Base-by-base conservation (phyloP, 2,888 invertebrate species). In the Polydrusus pterygomalis region DNA sequence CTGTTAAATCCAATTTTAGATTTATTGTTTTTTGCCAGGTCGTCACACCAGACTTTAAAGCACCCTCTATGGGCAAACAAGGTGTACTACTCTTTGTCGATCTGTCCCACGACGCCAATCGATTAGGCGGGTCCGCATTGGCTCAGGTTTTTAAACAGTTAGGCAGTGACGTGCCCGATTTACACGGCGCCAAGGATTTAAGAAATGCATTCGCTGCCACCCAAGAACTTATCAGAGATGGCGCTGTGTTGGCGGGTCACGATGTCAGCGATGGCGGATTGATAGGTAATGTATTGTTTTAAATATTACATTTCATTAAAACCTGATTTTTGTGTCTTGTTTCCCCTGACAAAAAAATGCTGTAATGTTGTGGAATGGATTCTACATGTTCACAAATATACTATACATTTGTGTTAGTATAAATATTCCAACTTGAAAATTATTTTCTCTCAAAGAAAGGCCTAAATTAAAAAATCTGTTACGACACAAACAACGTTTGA, bases 261-360 rank as follows among this genome's bases (percentile, higher is more conserved):
- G 99, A 99, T 87, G 91, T 99, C 6, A 98, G 98, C 85, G 99
- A 99, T 88, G 99, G 99, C 20, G 99, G 99, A 38, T 89, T 99
- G 40, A 89, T 99, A 51, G 78, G 78, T 78, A 54, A 70, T n/a
- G 49, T 43, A 8, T 47, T 13, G 8, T 11, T 43, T 11, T 40
- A 40, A 40, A n/a, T n/a, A n/a, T n/a, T n/a, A n/a, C n/a, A n/a
- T n/a, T n/a, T n/a, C n/a, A n/a, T n/a, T n/a, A n/a, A n/a, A n/a
- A n/a, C n/a, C n/a, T n/a, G n/a, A n/a, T n/a, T n/a, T n/a, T n/a
- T n/a, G n/a, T n/a, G n/a, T n/a, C n/a, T n/a, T n/a, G n/a, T n/a
- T n/a, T n/a, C n/a, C n/a, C n/a, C n/a, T n/a, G n/a, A n/a, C n/a
- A n/a, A n/a, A n/a, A n/a, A n/a, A n/a, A n/a, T n/a, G n/a, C n/a